Base-by-base conservation (phyloP, 2,113 vertebrate species). In the Merops nubicus region DNA sequence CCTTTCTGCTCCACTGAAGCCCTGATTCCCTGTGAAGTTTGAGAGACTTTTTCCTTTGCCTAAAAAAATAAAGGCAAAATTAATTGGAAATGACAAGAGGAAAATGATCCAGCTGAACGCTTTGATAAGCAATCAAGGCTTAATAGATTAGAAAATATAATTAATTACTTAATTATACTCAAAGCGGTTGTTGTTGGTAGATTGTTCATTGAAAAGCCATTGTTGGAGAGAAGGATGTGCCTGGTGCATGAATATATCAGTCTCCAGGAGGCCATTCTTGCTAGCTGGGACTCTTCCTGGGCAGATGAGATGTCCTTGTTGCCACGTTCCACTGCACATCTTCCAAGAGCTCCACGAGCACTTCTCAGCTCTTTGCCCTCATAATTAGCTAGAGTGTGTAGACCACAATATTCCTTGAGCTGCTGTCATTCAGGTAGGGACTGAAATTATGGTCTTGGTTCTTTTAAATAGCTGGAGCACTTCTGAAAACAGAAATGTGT, bases 121-220 rank as follows among this genome's bases (percentile, higher is more conserved):
- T 93, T 98, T 98, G 93, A 95, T 98, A 97, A 96, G 91, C 95
- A 98, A 97, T 95, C 96, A 96, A 97, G 81, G 75, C 85, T 96
- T 96, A 97, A 96, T 97, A 98, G 94, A 97, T 97, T 96, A 97
- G 93, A 97, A 98, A 98, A 98, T 97, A 97, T 94, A 98, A 98
- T 98, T 97, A 98, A 98, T 98, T 97, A 96, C 93, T 96, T 98
- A 97, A 98, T 98, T 97, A 97, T 85, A 80, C 96, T 96, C 70
- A 22, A 96, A 97, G 94, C 86, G 62, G 67, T 86, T 90, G 77
- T 94, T 97, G 77, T 80, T 94, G 96, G 67, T 88, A 75, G 97
- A 92, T 77, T 93, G 85, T 96, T 97, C 50, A 13, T 72, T 80
- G 91, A 48, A 94, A 96, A 97, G 33, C 74, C 85, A 90, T 95